Evolutionary conservation across 2,888 invertebrate species (phyloP).

Genomic region (Pseudeuparius sepicola): DNA sequence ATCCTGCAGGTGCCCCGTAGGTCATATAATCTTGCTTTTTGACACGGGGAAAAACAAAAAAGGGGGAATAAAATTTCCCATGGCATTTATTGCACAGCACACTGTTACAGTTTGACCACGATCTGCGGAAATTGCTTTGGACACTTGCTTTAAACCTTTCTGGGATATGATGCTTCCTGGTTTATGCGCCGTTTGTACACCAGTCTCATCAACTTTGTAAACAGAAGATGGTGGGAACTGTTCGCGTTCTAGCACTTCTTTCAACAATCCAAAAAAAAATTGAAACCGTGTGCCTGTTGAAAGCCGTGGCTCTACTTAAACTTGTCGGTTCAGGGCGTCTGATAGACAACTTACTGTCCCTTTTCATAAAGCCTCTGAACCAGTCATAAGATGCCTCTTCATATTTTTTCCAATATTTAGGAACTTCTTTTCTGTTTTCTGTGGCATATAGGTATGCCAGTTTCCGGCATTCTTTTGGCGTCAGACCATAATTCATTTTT

Average conservation of each 20-base stretch:
- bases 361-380: slow-evolving; percentile 15
- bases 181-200: slow-evolving; percentile 12
- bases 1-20: slow-evolving; percentile 19
- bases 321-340: slow-evolving; percentile 15
- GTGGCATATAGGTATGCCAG: slow-evolving; percentile 15
- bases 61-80: slow-evolving; percentile 16
- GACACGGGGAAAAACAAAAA: slow-evolving; percentile 13
- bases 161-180: slow-evolving; percentile 13
- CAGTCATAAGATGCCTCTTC: slow-evolving; percentile 13
- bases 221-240: slow-evolving; percentile 13
- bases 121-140: slow-evolving; percentile 14
- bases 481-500: slow-evolving; percentile 17
- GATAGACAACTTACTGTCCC: slow-evolving; percentile 14
- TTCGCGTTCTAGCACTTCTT: slow-evolving; percentile 15
- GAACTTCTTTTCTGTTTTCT: slow-evolving; percentile 15
- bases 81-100: slow-evolving; percentile 17
- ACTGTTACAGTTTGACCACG: slow-evolving; percentile 11
- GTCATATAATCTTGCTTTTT: slow-evolving; percentile 18
- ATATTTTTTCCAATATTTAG: slow-evolving; percentile 15
- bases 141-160: slow-evolving; percentile 14
- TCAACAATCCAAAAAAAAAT: slow-evolving; percentile 16
- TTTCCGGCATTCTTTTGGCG: slow-evolving; percentile 17
- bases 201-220: slow-evolving; percentile 8
- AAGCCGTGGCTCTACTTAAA: slow-evolving; percentile 19
- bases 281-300: slow-evolving; percentile 19